Base-by-base conservation (phyloP, 2,113 vertebrate genomes). In the Brachirus orientalis region DNA sequence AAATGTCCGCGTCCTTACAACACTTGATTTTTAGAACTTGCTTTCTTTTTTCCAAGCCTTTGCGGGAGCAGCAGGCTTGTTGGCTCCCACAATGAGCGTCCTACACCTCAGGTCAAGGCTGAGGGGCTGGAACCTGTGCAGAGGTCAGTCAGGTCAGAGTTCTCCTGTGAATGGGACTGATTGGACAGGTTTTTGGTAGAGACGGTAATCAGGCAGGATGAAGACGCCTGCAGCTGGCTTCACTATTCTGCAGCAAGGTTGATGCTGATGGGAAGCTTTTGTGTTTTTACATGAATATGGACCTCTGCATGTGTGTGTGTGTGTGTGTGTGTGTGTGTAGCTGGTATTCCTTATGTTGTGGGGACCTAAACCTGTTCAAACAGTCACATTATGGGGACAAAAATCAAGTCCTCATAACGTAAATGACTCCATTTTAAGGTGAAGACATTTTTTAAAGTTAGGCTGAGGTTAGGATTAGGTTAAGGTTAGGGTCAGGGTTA, bases 1-100 rank as follows among this genome's bases (percentile, higher is more conserved):
- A 82, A 75, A 75, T 60, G 37, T 19, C 57, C 40, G 65, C 76
- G 22, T 60, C 41, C 9, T 90, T 78, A 82, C 63, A 10, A 47
- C 89, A 90, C 88, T 92, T 91, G 87, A 90, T 91, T 90, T 88
- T 79, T 86, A 83, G 75, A 89, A 86, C 85, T 79, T 80, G 53
- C 55, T 75, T 61, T 75, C 60, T 78, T 54, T 36, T 80, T 48
- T 75, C 63, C 53, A 0, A 55, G 68, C 69, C 60, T 82, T 84
- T 76, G 79, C 79, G 62, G 60, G 50, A 47, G 76, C 33, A 13
- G n/a, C 1, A 33, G 62, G 66, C 57, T 74, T 7, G 45, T 54
- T 5, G 38, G 20, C 60, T 79, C 47, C 6, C 1, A 86, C 77
- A 88, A 86, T 77, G 44, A 63, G 71, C 56, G 8, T 61, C 58